Evolutionary conservation across 2,888 invertebrate species (phyloP).

Genomic region (Heliconius aoede): DNA sequence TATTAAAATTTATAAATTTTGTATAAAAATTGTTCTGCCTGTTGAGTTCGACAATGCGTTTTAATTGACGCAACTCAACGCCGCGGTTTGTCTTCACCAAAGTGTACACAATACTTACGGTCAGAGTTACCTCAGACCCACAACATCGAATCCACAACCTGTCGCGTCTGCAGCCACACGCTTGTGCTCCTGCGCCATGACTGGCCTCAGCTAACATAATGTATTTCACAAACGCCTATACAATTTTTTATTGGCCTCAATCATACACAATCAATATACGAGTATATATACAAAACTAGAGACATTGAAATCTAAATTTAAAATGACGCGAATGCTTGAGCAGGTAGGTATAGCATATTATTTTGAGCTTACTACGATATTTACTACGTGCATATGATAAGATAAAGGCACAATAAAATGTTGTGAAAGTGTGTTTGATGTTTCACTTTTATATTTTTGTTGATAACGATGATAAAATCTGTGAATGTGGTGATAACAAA

Average conservation of each 20-base stretch:
- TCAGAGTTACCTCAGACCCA: too few species aligned
- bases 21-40: too few species aligned
- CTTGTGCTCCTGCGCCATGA: too few species aligned
- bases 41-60: too few species aligned
- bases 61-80: too few species aligned
- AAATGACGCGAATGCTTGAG: constrained; percentile 12
- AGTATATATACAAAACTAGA: neutral
- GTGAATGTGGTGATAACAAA: constrained; percentile 34
- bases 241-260: neutral
- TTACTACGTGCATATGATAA: constrained; percentile 70
- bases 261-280: neutral
- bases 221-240: neutral
- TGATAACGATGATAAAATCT: constrained; percentile 40
- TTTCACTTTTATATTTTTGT: constrained; percentile 43
- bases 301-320: constrained; percentile 29
- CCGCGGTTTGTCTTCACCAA: too few species aligned
- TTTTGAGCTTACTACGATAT: constrained; percentile 68
- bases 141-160: too few species aligned
- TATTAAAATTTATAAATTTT: too few species aligned
- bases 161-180: too few species aligned
- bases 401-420: constrained; percentile 53
- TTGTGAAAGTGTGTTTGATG: constrained; percentile 62
- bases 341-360: constrained; percentile 43
- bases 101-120: too few species aligned
- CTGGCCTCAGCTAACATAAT: neutral